Evolutionary conservation across 2,888 invertebrate species (phyloP).

Genomic region (Pegoplata infirma): DNA sequence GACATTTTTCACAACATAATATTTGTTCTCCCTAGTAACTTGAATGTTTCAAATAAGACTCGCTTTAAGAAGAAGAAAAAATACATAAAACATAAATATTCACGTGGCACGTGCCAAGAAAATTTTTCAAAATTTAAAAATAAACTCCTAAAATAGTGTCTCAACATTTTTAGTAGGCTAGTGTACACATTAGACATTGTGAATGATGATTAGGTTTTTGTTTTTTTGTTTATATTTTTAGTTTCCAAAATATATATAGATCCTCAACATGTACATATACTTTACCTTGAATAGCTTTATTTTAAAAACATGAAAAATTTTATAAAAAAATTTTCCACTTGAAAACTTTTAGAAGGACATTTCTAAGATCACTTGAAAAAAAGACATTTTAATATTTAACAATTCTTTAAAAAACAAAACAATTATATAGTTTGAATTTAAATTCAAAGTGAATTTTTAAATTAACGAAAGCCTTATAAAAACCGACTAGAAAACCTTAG

Average conservation of each 20-base stretch:
- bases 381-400: too few species aligned
- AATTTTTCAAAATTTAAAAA: conserved; percentile 1
- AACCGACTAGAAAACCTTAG: not conserved
- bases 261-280: too few species aligned
- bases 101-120: conserved; percentile 46
- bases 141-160: not conserved
- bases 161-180: not conserved
- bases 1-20: not conserved
- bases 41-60: conserved; percentile 12
- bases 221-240: not conserved
- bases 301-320: not conserved
- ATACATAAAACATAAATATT: conserved; percentile 15
- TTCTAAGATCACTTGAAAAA: too few species aligned
- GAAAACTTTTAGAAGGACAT: too few species aligned
- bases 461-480: too few species aligned
- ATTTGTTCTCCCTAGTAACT: conserved; percentile 29
- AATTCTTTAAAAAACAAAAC: too few species aligned
- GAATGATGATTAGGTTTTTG: not conserved
- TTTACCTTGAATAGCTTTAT: conserved; percentile 42
- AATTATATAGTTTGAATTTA: too few species aligned
- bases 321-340: too few species aligned
- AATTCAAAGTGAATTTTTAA: too few species aligned
- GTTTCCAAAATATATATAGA: not conserved
- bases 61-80: not conserved
- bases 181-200: not conserved